These are phyloP conservation scores for Papilio demoleus DNA, from an alignment of 2,888 invertebrate genomes.

Conservation along the genomic window DNA sequence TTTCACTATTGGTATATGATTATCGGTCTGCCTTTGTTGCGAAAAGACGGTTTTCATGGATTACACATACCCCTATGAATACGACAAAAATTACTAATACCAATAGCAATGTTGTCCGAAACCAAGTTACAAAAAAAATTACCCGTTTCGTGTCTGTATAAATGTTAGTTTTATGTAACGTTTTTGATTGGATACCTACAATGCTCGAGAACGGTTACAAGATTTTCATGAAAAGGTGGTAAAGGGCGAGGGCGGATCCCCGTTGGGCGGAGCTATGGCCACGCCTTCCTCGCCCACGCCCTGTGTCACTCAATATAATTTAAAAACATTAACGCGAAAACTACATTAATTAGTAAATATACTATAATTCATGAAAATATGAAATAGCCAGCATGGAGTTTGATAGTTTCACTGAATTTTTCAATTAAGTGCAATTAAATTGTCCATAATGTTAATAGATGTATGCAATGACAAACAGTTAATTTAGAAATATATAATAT, in stretches of 20 bases:
- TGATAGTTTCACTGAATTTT: background rate
- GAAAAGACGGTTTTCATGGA: background rate
- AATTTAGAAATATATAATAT: no score
- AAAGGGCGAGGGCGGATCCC: slow-evolving; percentile 79
- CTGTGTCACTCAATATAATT: slow-evolving; percentile 68
- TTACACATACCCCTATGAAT: background rate
- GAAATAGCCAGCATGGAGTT: background rate
- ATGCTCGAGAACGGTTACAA: slow-evolving; percentile 59
- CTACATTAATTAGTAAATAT: slow-evolving; percentile 39
- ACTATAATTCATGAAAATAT: slow-evolving; percentile 8
- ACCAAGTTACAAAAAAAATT: background rate
- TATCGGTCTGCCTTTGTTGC: no score
- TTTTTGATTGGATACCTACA: slow-evolving; percentile 55
- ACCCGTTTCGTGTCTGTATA: slow-evolving; percentile 3
- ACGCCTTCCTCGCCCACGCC: slow-evolving; percentile 78
- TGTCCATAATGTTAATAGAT: no score
- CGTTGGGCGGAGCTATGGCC: slow-evolving; percentile 76
- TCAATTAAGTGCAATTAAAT: background rate
- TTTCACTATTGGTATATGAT: no score
- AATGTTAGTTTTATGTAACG: slow-evolving; percentile 26
- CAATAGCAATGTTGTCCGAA: no score
- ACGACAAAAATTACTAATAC: background rate
- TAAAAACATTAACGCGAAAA: slow-evolving; percentile 62
- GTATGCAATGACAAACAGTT: no score
- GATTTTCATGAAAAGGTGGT: slow-evolving; percentile 74